These are phyloP conservation scores for Brachypterus glaber DNA, from an alignment of 2,888 invertebrate species.

Conservation along the genomic window DNA sequence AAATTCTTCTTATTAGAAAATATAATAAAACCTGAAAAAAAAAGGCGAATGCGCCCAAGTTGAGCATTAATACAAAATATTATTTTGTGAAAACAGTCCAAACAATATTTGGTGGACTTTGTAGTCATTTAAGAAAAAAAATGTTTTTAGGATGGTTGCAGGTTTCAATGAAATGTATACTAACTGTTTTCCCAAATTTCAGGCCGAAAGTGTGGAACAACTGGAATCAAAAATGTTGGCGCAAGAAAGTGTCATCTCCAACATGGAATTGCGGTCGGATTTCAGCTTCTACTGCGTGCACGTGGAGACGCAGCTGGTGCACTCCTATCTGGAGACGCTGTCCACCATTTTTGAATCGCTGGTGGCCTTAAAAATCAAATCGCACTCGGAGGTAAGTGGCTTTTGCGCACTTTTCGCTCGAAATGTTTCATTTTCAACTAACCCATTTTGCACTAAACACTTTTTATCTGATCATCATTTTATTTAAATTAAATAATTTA, in stretches of 20 bases:
- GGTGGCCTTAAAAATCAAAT: slow-evolving; percentile 45
- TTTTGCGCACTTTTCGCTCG: slow-evolving; percentile 7
- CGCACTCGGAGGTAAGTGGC: slow-evolving; percentile 46
- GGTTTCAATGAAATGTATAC: too few species aligned
- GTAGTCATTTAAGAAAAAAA: too few species aligned
- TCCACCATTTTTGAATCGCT: slow-evolving; percentile 49
- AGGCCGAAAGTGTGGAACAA: slow-evolving; percentile 53
- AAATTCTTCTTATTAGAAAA: too few species aligned
- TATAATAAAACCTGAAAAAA: too few species aligned
- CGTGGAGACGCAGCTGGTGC: slow-evolving; percentile 53
- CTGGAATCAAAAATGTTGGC: slow-evolving; percentile 53
- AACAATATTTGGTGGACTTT: too few species aligned
- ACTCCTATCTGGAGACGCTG: slow-evolving; percentile 50
- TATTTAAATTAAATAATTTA: neutral
- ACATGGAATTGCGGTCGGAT: slow-evolving; percentile 50
- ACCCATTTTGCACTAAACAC: slow-evolving; percentile 3
- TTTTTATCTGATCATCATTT: neutral
- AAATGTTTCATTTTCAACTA: slow-evolving; percentile 7
- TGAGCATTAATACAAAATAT: too few species aligned
- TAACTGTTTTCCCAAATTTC: too few species aligned
- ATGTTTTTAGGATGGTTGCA: too few species aligned
- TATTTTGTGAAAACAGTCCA: too few species aligned
- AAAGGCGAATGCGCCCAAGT: too few species aligned
- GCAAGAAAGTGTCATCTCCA: slow-evolving; percentile 52
- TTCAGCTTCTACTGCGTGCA: slow-evolving; percentile 54